Conservation (phyloP, 2,888 invertebrate genomes). For the Lobophora halterata region DNA sequence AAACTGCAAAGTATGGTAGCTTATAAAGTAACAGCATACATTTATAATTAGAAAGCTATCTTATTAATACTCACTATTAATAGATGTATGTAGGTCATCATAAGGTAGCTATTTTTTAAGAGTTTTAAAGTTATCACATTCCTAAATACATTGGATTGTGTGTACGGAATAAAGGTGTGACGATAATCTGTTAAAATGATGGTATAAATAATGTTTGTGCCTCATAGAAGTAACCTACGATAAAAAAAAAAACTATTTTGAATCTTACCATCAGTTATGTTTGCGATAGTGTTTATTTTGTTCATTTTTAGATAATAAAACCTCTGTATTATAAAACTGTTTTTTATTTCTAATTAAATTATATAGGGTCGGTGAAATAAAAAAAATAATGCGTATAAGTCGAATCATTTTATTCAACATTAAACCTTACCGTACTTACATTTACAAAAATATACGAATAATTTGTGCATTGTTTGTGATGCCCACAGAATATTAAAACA, state of each 20-base stretch:
- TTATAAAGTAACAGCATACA: conserved; percentile 7
- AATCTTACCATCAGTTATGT: conserved; percentile 34
- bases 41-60: too few relatives aligned
- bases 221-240: conserved; percentile 9
- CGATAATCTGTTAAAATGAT: conserved; percentile 2
- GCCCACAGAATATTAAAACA: conserved; percentile 4
- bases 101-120: conserved; percentile 10
- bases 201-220: conserved; percentile 19
- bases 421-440: conserved; percentile 37
- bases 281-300: conserved; percentile 44
- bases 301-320: conserved; percentile 45
- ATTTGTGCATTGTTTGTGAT: conserved; percentile 42
- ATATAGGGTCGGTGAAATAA: too few relatives aligned
- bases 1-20: conserved; percentile 7
- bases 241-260: conserved; percentile 9
- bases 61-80: conserved; percentile 22
- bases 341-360: conserved; percentile 2
- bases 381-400: too few relatives aligned
- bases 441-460: too few relatives aligned
- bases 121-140: conserved; percentile 19
- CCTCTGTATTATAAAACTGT: conserved; percentile 36
- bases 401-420: conserved; percentile 38
- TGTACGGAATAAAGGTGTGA: conserved; percentile 3
- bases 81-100: conserved; percentile 1
- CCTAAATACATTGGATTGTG: conserved; percentile 14